Base-by-base conservation (phyloP, 2,113 vertebrate species). In the Perca schrenkii region DNA sequence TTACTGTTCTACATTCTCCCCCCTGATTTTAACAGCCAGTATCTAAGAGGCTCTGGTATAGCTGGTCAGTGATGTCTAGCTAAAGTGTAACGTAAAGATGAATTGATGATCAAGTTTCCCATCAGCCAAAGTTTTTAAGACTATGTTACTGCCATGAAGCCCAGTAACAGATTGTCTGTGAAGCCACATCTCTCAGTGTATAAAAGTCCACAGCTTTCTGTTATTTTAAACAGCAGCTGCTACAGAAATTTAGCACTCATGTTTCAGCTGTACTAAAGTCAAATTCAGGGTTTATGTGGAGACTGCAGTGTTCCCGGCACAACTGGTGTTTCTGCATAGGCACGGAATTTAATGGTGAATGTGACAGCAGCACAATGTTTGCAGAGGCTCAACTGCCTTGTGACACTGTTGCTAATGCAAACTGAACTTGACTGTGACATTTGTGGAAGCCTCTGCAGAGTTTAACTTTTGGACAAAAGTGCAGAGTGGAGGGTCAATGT, bases 371-470 rank as follows among this genome's bases (percentile, higher is more conserved):
- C 19, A 63, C 52, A 57, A 40, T 77, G 86, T 89, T 90, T 90
- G 79, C 82, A 36, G 58, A 87, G 79, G 22, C 76, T 76, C 56
- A 21, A 72, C 70, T 68, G 69, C 79, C 68, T 78, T 22, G 28
- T 77, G 75, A 82, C 80, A 72, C 63, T 62, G 83, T 16, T 69
- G 83, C 76, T 83, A 86, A 89, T 85, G 65, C 75, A 77, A 86
- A 90, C 58, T 81, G 71, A 86, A 85, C 74, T 43, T 25, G 67
- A 78, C 61, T 66, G 68, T 82, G 70, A 85, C 86, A 88, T 91
- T 82, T 88, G 79, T 74, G 64, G 70, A 81, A 69, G 73, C 67
- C 77, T 83, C 62, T 25, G 64, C 58, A 49, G 77, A 77, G 68
- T 74, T 80, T 62, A 56, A 80, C 63, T 74, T 71, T 71, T 47